Base-by-base conservation (phyloP, 2,113 vertebrate species). In the Chrysemys picta region DNA sequence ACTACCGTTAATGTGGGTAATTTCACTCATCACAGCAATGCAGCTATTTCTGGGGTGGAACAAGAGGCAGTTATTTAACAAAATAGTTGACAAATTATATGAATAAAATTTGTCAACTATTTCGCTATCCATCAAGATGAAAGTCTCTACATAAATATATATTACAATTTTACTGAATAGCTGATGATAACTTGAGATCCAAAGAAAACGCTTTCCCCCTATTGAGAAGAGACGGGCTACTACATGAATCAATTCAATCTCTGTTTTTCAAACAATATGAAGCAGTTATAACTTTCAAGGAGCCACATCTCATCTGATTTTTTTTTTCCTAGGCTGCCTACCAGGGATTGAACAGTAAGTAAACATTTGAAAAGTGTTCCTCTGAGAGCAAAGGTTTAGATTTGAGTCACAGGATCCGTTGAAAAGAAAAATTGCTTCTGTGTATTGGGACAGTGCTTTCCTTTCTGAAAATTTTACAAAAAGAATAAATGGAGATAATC, bases 371-470 rank as follows among this genome's bases (percentile, higher is more conserved):
- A 95, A 96, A 97, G 89, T 93, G 96, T 94, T 97, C 97, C 97
- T 95, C 94, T 81, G 96, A 97, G 97, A 98, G 93, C 92, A 95
- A 89, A 96, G 96, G 96, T 97, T 98, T 95, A 97, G 95, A 97
- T 96, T 95, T 97, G 97, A 98, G 97, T 96, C 96, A 96, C 96
- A 96, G 91, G 96, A 97, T 97, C 96, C 97, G 97, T 69, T 97
- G 97, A 97, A 97, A 97, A 96, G 96, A 98, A 96, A 98, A 97
- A 98, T 98, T 97, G 97, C 97, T 97, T 98, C 97, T 97, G 98
- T 98, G 97, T 75, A 97, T 97, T 98, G 97, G 97, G 97, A 95
- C 95, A 82, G 89, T 88, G 96, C 96, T 97, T 97, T 97, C 94
- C 94, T 94, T 97, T 94, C 94, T 96, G 92, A 97, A 97, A 97